Conservation (phyloP, 2,113 vertebrate genomes). For the Rhineura floridana region DNA sequence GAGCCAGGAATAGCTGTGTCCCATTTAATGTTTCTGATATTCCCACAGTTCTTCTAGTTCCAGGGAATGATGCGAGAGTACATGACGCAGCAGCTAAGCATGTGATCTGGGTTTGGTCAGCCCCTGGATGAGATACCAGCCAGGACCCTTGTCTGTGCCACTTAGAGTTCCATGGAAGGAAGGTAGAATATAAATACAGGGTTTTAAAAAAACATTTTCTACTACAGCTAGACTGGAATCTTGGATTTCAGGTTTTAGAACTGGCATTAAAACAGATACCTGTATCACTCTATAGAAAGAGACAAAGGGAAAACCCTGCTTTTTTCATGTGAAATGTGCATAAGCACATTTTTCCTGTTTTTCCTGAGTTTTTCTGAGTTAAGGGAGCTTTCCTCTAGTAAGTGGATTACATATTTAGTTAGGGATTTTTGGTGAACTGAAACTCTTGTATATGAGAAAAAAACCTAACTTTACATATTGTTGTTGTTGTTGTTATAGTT, state of each 20-base stretch:
- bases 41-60: neutral
- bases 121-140: too few species aligned
- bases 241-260: neutral
- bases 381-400: neutral
- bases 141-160: neutral
- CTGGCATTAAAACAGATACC: neutral
- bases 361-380: neutral
- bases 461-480: too few species aligned
- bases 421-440: neutral
- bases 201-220: neutral
- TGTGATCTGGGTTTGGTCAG: neutral
- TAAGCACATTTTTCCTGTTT: neutral
- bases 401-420: neutral
- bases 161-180: neutral
- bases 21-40: neutral
- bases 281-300: neutral
- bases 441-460: neutral
- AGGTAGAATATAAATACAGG: neutral
- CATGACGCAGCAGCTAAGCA: neutral
- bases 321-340: neutral
- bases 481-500: too few species aligned
- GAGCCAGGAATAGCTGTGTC: neutral
- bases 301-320: neutral
- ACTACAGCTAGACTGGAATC: neutral
- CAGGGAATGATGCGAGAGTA: neutral